A percentile compares a stretch with the other conserved stretches of the same genome.
phyloP scores from a whole-genome alignment of 2,113 vertebrate genomes.

The Spea multiplicata region DNA sequence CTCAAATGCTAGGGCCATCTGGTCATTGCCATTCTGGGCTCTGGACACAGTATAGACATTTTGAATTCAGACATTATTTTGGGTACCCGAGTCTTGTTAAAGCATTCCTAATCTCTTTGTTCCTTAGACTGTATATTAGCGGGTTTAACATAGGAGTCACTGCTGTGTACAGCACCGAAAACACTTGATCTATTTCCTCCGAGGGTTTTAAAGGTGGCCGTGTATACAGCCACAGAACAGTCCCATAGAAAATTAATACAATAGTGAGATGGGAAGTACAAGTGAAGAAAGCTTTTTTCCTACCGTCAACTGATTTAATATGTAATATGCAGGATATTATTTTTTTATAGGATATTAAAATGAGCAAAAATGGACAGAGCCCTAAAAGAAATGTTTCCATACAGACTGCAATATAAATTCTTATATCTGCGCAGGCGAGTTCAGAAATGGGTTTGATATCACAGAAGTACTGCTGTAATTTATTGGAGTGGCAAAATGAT shows the following conservation, averaged over 20 bases:
- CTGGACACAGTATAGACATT: too few relatives aligned
- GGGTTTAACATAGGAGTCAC: slow-evolving; percentile 26
- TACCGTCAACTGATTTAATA: neutral
- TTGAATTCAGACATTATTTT: too few relatives aligned
- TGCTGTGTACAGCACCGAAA: slow-evolving; percentile 21
- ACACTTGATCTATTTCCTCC: slow-evolving; percentile 14
- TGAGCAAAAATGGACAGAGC: slow-evolving; percentile 16
- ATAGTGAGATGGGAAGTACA: slow-evolving; percentile 28
- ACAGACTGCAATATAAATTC: neutral
- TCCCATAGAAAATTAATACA: slow-evolving; percentile 28
- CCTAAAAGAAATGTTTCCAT: slow-evolving; percentile 14
- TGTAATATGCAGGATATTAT: slow-evolving; percentile 21
- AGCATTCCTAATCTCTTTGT: slow-evolving; percentile 1
- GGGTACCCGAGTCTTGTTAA: too few relatives aligned
- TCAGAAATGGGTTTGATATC: slow-evolving; percentile 14
- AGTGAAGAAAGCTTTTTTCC: slow-evolving; percentile 30
- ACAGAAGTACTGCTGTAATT: slow-evolving; percentile 34
- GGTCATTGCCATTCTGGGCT: too few relatives aligned
- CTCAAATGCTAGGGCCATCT: too few relatives aligned
- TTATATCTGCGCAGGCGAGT: slow-evolving; percentile 8
- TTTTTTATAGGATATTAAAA: slow-evolving; percentile 18
- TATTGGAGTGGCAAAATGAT: slow-evolving; percentile 15
- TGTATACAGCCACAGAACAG: slow-evolving; percentile 29
- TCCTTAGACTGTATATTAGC: slow-evolving; percentile 34
- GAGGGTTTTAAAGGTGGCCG: slow-evolving; percentile 13